phyloP scores from a whole-genome alignment of 2,888 invertebrate species.

The Arge pagana region DNA sequence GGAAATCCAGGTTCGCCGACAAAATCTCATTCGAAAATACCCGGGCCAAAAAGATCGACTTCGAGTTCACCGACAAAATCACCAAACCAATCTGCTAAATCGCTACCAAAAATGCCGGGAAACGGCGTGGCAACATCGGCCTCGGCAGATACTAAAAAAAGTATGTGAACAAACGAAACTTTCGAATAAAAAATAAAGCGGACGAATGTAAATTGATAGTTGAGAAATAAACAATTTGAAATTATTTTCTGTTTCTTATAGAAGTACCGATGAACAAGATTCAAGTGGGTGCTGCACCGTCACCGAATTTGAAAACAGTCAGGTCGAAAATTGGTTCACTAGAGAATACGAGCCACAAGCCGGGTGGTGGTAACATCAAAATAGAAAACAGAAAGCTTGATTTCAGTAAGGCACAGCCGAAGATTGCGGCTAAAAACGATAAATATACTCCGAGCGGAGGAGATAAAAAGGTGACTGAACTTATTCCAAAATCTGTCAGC shows the following conservation, averaged over 20 bases:
- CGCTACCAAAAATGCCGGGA: constrained; percentile 74
- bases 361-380: constrained; percentile 86
- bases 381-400: constrained; percentile 87
- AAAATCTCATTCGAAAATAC: constrained; percentile 64
- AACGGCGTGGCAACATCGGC: constrained; percentile 59
- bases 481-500: too few species aligned
- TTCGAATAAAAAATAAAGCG: too few species aligned
- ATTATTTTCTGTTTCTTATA: constrained; percentile 51
- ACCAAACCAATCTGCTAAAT: constrained; percentile 65
- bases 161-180: constrained; percentile 59
- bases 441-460: constrained; percentile 85
- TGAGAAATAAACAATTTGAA: too few species aligned
- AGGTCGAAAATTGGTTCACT: constrained; percentile 91
- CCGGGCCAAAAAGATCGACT: constrained; percentile 57
- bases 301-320: constrained; percentile 90
- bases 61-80: constrained; percentile 60
- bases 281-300: constrained; percentile 89
- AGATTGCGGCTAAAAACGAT: constrained; percentile 91
- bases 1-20: constrained; percentile 76
- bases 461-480: constrained; percentile 91
- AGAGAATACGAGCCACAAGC: constrained; percentile 87
- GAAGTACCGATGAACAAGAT: constrained; percentile 92
- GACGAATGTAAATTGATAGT: too few species aligned
- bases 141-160: constrained; percentile 70
- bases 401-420: constrained; percentile 80